Evolutionary conservation across 2,113 vertebrate genomes (phyloP).

Genomic region (Aldabrachelys gigantea): DNA sequence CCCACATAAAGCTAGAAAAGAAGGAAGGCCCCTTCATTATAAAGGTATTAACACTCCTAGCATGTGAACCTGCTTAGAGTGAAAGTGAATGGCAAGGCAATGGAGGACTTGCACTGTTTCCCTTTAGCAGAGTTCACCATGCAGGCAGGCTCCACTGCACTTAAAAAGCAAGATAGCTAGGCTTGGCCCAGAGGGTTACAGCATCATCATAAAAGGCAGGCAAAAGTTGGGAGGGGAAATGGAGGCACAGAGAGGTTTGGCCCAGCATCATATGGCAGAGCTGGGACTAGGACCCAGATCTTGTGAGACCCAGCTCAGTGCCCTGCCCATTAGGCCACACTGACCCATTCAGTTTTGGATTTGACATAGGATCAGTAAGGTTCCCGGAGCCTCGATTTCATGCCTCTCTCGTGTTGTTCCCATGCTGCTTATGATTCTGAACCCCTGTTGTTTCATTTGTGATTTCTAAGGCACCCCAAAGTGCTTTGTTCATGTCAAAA

Average conservation of each 20-base stretch:
- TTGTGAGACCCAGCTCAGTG: not conserved
- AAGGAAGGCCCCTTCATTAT: not conserved
- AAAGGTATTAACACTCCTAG: not conserved
- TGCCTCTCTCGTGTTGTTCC: not conserved
- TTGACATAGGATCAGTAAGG: not conserved
- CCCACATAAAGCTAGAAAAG: not conserved
- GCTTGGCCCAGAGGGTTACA: accelerated
- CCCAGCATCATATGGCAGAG: not conserved
- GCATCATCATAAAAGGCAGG: not conserved
- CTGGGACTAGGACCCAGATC: not conserved
- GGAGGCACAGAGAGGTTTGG: not conserved
- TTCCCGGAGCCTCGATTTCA: not conserved
- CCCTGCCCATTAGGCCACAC: not conserved
- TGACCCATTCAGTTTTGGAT: not conserved
- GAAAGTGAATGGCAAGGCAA: not conserved
- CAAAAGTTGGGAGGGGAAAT: not conserved
- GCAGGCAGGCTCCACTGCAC: not conserved
- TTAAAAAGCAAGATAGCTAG: accelerated
- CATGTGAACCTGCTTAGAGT: not conserved
- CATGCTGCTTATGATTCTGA: not conserved
- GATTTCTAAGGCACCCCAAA: not conserved
- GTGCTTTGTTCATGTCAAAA: not conserved
- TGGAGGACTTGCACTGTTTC: not conserved
- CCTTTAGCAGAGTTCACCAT: not conserved
- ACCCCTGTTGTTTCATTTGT: not conserved